phyloP scores from a whole-genome alignment of 2,888 invertebrate species.

The Caenorhabditis sinica region DNA sequence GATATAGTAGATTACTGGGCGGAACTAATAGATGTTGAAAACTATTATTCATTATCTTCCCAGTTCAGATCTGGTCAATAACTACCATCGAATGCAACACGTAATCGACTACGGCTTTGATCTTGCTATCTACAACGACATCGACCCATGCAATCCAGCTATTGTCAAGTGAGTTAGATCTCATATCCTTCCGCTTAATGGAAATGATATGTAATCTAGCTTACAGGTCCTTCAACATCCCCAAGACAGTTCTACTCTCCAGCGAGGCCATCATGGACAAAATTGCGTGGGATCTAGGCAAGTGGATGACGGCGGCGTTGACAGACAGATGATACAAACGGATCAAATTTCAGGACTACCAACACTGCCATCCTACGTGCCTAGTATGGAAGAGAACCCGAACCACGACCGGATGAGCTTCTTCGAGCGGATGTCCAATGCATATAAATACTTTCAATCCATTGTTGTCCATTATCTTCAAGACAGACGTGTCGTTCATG shows the following conservation, averaged over 20 bases:
- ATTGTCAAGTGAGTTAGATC: constrained; percentile 66
- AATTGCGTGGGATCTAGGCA: constrained; percentile 56
- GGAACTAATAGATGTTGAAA: background rate
- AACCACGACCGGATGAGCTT: constrained; percentile 64
- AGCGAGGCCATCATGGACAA: constrained; percentile 66
- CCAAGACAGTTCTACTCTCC: constrained; percentile 56
- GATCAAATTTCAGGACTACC: constrained; percentile 61
- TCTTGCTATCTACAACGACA: constrained; percentile 60
- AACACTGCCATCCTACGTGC: constrained; percentile 54
- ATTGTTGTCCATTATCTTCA: constrained; percentile 61
- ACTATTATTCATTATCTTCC: background rate
- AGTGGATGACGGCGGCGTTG: constrained; percentile 1
- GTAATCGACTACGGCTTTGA: constrained; percentile 60
- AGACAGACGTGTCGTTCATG: constrained; percentile 43
- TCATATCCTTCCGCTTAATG: constrained; percentile 66
- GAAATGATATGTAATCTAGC: constrained; percentile 71
- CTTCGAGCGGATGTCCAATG: constrained; percentile 59
- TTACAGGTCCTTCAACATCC: constrained; percentile 66
- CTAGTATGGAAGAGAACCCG: constrained; percentile 60
- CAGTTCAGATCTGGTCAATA: constrained; percentile 37
- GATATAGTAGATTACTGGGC: background rate
- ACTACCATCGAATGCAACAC: constrained; percentile 42
- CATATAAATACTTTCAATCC: constrained; percentile 61
- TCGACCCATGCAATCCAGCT: constrained; percentile 60
- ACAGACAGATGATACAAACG: constrained; percentile 42